Conservation (phyloP, 2,113 vertebrate species). For the Leptodactylus fuscus region DNA sequence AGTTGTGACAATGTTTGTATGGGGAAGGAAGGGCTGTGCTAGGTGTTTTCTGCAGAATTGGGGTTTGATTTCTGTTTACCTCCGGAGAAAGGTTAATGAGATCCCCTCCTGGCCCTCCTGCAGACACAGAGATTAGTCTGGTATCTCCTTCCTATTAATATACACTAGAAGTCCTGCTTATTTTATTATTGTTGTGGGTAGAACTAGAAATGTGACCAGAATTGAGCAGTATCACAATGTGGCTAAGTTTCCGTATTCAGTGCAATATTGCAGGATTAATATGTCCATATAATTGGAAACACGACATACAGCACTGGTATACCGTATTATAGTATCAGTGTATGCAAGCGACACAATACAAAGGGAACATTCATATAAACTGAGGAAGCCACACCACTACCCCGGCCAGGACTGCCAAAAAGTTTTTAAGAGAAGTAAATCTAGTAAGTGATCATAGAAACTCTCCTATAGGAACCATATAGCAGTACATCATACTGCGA, state of each 20-base stretch:
- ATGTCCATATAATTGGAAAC: slow-evolving; percentile 21
- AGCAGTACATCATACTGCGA: not conserved
- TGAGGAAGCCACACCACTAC: not conserved
- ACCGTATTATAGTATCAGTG: not conserved
- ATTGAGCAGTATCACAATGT: slow-evolving; percentile 10
- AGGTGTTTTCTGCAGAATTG: slow-evolving; percentile 4
- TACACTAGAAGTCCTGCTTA: not conserved
- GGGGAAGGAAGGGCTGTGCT: not conserved
- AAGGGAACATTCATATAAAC: not conserved
- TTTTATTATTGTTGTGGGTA: not conserved
- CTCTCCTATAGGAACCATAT: not conserved
- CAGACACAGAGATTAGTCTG: slow-evolving; percentile 18
- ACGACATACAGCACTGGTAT: not conserved
- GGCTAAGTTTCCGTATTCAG: not conserved
- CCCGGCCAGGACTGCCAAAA: not conserved
- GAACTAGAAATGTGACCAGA: slow-evolving; percentile 10
- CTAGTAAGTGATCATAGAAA: not conserved
- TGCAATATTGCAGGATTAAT: not conserved
- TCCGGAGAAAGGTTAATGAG: slow-evolving; percentile 39
- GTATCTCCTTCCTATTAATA: slow-evolving; percentile 9
- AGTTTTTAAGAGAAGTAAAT: not conserved
- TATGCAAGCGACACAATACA: not conserved
- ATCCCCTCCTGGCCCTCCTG: slow-evolving; percentile 26
- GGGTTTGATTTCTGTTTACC: slow-evolving; percentile 38
- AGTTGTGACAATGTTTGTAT: not conserved